Evolutionary conservation across 2,888 invertebrate genomes (phyloP).

Genomic region (Mactromeris polynyma): DNA sequence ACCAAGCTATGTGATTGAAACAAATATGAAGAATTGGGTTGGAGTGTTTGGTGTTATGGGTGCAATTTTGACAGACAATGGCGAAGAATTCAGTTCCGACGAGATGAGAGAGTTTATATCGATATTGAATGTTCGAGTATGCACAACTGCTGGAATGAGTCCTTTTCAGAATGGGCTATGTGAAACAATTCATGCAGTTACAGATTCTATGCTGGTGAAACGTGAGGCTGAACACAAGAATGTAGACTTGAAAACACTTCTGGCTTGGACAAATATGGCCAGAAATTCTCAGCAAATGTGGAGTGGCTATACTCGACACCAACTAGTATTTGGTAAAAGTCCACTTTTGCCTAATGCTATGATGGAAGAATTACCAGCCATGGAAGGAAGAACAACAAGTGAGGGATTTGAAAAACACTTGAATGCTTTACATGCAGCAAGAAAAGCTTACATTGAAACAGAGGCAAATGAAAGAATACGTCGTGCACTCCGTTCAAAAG

Average conservation of each 20-base stretch:
- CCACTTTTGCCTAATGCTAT: too few relatives aligned
- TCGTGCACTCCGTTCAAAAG: slow-evolving; percentile 63
- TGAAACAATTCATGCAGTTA: slow-evolving; percentile 58
- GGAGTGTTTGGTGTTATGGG: slow-evolving; percentile 65
- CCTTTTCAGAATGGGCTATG: slow-evolving; percentile 58
- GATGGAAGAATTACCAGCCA: too few relatives aligned
- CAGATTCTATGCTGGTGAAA: slow-evolving; percentile 61
- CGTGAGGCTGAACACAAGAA: slow-evolving; percentile 42
- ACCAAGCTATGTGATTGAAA: slow-evolving; percentile 60
- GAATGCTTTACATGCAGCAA: too few relatives aligned
- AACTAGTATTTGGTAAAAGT: slow-evolving; percentile 42
- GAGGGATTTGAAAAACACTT: too few relatives aligned
- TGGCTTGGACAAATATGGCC: slow-evolving; percentile 60
- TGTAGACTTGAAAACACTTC: slow-evolving; percentile 20
- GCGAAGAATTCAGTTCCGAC: slow-evolving; percentile 63
- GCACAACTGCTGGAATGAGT: slow-evolving; percentile 46
- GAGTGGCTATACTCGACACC: slow-evolving; percentile 37
- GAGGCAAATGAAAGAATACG: too few relatives aligned
- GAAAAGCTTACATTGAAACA: too few relatives aligned
- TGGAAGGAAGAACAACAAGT: too few relatives aligned
- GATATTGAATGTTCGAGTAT: slow-evolving; percentile 45
- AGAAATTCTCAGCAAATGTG: slow-evolving; percentile 42
- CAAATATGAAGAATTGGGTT: slow-evolving; percentile 67
- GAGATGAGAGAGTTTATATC: slow-evolving; percentile 62
- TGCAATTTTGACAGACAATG: slow-evolving; percentile 59